These are phyloP conservation scores for Melanchra persicariae DNA, from an alignment of 2,888 invertebrate genomes.

Conservation along the genomic window DNA sequence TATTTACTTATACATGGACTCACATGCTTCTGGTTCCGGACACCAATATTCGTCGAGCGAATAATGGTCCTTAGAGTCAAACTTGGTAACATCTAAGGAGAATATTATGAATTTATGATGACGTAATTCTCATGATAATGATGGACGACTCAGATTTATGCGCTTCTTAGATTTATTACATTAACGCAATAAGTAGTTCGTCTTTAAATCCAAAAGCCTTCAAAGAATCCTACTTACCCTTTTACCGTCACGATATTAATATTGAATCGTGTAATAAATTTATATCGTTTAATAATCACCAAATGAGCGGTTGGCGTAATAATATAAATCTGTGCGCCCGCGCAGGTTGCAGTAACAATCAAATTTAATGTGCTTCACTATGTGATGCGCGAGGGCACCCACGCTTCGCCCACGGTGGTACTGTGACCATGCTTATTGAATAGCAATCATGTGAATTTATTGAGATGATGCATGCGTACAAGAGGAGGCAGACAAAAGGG, in stretches of 20 bases:
- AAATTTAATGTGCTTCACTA: conserved; percentile 85
- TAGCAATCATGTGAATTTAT: conserved; percentile 47
- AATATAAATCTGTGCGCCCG: conserved; percentile 75
- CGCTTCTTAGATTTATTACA: neutral
- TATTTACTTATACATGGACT: conserved; percentile 39
- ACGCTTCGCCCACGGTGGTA: conserved; percentile 82
- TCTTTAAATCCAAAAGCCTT: conserved; percentile 26
- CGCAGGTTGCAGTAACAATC: conserved; percentile 82
- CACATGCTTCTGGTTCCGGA: conserved; percentile 34
- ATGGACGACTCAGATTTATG: conserved; percentile 8
- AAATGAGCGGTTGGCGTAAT: conserved; percentile 73
- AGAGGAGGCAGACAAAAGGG: conserved; percentile 27
- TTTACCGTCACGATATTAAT: conserved; percentile 73
- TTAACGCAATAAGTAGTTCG: neutral
- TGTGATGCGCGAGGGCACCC: conserved; percentile 82
- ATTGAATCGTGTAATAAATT: conserved; percentile 73
- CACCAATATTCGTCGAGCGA: conserved; percentile 4
- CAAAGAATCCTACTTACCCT: conserved; percentile 51
- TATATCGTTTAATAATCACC: conserved; percentile 71
- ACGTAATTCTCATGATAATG: conserved; percentile 3
- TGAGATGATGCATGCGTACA: conserved; percentile 24
- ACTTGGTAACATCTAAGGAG: neutral
- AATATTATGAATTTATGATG: conserved; percentile 27
- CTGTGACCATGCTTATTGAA: conserved; percentile 70
- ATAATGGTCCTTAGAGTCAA: conserved; percentile 17